Evolutionary conservation across 2,888 invertebrate species (phyloP).

Genomic region (Keiferia lycopersicella): DNA sequence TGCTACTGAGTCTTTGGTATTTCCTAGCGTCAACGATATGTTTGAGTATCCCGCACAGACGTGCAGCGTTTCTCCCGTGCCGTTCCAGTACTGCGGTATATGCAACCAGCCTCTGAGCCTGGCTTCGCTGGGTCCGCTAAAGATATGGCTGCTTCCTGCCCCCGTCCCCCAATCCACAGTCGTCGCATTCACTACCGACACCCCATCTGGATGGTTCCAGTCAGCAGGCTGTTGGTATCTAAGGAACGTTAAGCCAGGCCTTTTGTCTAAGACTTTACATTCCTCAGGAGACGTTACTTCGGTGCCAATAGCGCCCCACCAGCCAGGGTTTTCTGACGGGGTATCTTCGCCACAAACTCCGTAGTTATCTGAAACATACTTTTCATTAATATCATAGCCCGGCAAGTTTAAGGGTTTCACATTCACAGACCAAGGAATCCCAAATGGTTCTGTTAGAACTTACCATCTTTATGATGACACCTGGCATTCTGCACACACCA

Average conservation of each 20-base stretch:
- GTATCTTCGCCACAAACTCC: slow-evolving; percentile 94
- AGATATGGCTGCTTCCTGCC: slow-evolving; percentile 84
- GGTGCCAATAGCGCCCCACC: slow-evolving; percentile 94
- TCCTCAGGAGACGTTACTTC: slow-evolving; percentile 87
- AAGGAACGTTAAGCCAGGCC: slow-evolving; percentile 94
- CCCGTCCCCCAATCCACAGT: slow-evolving; percentile 90
- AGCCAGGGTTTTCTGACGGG: slow-evolving; percentile 90
- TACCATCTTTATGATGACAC: slow-evolving; percentile 92
- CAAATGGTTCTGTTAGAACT: not conserved
- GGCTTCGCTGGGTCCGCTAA: slow-evolving; percentile 87
- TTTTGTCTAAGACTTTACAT: slow-evolving; percentile 88
- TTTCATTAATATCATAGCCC: not conserved
- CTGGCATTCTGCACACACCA: slow-evolving; percentile 97
- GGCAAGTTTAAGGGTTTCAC: no score
- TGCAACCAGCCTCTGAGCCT: slow-evolving; percentile 91
- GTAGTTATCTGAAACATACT: slow-evolving; percentile 82
- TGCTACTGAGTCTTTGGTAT: slow-evolving; percentile 74
- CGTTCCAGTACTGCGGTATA: slow-evolving; percentile 88
- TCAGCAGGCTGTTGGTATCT: slow-evolving; percentile 94
- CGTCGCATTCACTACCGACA: slow-evolving; percentile 92
- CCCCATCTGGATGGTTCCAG: slow-evolving; percentile 93
- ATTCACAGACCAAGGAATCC: no score
- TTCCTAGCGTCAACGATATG: slow-evolving; percentile 83
- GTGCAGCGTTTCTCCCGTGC: slow-evolving; percentile 84
- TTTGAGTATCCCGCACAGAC: slow-evolving; percentile 90